Evolutionary conservation across 2,888 invertebrate genomes (phyloP).

Genomic region (Tipula confusa): DNA sequence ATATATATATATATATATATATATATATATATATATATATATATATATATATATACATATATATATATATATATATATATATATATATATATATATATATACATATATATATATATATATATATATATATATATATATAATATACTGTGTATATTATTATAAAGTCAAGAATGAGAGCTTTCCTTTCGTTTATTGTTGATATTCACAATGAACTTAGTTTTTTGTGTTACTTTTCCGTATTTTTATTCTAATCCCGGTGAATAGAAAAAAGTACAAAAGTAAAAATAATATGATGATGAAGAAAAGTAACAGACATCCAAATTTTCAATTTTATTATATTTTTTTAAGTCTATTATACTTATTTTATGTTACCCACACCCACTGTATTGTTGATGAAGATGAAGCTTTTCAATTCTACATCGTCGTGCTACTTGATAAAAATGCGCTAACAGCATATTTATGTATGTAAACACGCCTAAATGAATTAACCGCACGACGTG

Average conservation of each 20-base stretch:
- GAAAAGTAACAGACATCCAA: not conserved
- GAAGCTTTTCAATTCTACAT: not conserved
- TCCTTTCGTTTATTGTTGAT: not conserved
- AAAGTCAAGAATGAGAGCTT: not conserved
- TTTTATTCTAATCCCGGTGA: not conserved
- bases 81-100: not conserved
- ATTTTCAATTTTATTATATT: not conserved
- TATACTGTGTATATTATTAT: not conserved
- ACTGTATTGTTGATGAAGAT: not conserved
- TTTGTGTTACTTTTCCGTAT: not conserved
- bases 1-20: too few relatives aligned
- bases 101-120: not conserved
- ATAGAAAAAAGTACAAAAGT: not conserved
- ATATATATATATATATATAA: not conserved
- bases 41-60: too few relatives aligned
- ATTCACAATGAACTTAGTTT: not conserved
- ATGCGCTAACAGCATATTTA: too few relatives aligned
- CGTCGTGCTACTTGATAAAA: not conserved
- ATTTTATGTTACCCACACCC: too few relatives aligned
- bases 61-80: too few relatives aligned
- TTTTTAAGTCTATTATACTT: not conserved
- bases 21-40: too few relatives aligned
- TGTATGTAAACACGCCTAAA: too few relatives aligned
- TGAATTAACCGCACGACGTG: too few relatives aligned
- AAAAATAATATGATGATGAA: not conserved